These are phyloP conservation scores for Capreolus pygargus DNA, from an alignment of 2,113 vertebrate species.

Conservation along the genomic window DNA sequence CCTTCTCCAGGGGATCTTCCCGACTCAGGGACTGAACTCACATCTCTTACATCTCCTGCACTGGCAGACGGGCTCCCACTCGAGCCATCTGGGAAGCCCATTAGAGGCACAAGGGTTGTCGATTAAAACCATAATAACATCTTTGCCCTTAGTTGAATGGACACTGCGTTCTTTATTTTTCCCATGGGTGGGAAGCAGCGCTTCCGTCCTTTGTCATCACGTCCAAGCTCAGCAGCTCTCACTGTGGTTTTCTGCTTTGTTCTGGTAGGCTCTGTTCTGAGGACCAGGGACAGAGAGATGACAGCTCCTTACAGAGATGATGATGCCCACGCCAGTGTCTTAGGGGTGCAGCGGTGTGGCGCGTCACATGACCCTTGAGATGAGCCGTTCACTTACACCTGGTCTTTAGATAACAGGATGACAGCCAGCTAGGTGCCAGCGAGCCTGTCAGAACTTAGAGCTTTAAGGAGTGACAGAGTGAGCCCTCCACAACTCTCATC, in stretches of 20 bases:
- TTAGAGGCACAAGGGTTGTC: neutral
- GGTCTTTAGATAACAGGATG: neutral
- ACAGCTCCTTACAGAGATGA: neutral
- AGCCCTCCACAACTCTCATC: neutral
- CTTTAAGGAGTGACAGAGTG: neutral
- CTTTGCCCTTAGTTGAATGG: neutral
- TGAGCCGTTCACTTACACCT: neutral
- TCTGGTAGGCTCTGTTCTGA: neutral
- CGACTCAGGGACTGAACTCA: neutral
- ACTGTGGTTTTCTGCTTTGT: neutral
- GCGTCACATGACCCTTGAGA: neutral
- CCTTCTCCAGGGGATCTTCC: neutral
- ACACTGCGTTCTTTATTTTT: neutral
- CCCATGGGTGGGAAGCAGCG: neutral
- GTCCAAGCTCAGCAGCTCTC: fast-evolving
- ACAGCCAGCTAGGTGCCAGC: neutral
- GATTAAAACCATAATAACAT: neutral
- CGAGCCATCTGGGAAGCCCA: neutral
- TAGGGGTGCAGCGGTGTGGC: fast-evolving
- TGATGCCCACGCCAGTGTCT: fast-evolving
- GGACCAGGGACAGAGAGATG: neutral
- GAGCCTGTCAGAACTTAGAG: neutral
- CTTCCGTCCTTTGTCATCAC: neutral
- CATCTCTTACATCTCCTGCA: neutral
- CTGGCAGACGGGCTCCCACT: neutral